Base-by-base conservation (phyloP, 2,888 invertebrate species). In the Nymphalis polychloros region DNA sequence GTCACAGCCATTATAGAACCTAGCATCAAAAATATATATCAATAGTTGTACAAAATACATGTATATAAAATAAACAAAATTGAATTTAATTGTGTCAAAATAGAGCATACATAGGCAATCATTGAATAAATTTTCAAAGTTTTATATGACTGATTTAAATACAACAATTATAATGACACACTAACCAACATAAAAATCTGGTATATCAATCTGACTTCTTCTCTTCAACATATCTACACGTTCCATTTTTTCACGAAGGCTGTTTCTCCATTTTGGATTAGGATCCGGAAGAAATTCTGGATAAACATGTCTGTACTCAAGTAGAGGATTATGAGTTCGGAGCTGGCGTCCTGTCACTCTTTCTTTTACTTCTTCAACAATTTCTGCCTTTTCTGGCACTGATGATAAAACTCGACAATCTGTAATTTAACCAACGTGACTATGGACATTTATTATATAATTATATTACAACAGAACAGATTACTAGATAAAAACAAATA, bases 151-250 rank as follows among this genome's bases (percentile, higher is more conserved):
- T 41, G 13, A 41, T 49, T 49, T 49, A n/a, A 1, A 8, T 17
- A 35, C 8, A 23, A 1, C n/a, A 4, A 10, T 19, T 19, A 10
- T 57, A 10, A 20, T 5, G 2, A 3, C 19, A 10, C 6, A 31
- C 66, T 61, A n/a, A 96, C 97, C 99, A 79, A 99, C 98, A 93
- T 99, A 99, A 93, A 99, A 99, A 85, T 99, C 99, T 0, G 99
- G 99, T 73, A 99, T 96, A 82, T 97, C 96, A 73, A 99, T 93
- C 72, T 96, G 93, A 65, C 77, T 90, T 76, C 98, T 93, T 68
- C 99, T 93, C 69, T 95, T 95, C 46, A 99, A 83, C 99, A 99
- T 99, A 84, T 99, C 99, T 71, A 93, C 89, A 70, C 99, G 94
- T 83, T 99, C 99, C 19, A 99, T 87, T 83, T 96, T 97, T 84